Base-by-base conservation (phyloP, 2,888 invertebrate genomes). In the Stenurella melanura region DNA sequence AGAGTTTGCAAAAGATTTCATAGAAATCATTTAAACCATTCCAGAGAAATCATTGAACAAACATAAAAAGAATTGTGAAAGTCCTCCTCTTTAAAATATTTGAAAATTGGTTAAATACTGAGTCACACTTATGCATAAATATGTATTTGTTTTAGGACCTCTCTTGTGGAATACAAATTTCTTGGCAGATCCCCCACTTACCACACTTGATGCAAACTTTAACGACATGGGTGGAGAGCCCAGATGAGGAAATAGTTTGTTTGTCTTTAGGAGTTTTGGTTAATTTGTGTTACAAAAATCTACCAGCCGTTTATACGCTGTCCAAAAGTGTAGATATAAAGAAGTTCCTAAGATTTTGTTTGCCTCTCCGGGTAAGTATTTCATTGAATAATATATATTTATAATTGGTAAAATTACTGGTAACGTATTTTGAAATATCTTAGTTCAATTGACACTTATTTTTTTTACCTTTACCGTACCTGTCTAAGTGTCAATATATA, bases 141-240 rank as follows among this genome's bases (percentile, higher is more conserved):
- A 17, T 34, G 50, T 42, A 11, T 34, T 58, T 21, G 11, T 90
- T 90, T 54, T 89, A 95, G 92, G 95, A 95, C 85, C 90, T 96
- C 76, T 94, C 95, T 0, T 95, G 95, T 83, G 95, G 95, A 34
- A 94, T 95, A 18, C 93, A 93, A 86, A 94, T 96, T 30, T 93
- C 92, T 9, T 96, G 95, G 95, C 95, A 95, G 87, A 95, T 96
- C 84, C 94, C 95, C 0, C 94, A 95, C 87, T 90, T 96, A 58
- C 89, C 93, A 0, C 91, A 92, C 78, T 89, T 96, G 11, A 92
- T 96, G 88, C 92, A 93, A 73, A 93, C 92, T 19, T 88, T 96
- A 0, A 93, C 94, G 0, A 92, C 93, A 34, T 94, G 94, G 92
- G 92, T 95, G 66, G 90, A 90, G 1, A 91, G 91, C 12, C 91